Evolutionary conservation across 1,140 invertebrate genomes (phyloP).

Genomic region (Drosophila lacteicornis): DNA sequence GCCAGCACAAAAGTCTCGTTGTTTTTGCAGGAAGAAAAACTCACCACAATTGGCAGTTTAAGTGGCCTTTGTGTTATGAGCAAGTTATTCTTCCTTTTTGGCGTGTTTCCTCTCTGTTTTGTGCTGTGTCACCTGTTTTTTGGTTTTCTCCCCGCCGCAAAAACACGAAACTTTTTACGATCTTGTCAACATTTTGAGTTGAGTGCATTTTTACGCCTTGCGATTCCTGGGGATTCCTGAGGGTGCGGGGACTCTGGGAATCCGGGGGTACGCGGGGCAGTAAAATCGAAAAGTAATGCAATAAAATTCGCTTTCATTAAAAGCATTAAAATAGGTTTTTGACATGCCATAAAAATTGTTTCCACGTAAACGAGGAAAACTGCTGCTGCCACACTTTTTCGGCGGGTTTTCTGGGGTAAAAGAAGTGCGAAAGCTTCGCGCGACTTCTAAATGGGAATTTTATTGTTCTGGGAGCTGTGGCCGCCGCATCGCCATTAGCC

Average conservation of each 20-base stretch:
- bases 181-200: slow-evolving; percentile 80
- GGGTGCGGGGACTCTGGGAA: background rate
- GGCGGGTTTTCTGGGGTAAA: too few species aligned
- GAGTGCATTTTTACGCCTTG: slow-evolving; percentile 77
- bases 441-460: slow-evolving; percentile 77
- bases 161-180: slow-evolving; percentile 65
- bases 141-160: slow-evolving; percentile 8
- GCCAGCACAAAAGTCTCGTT: slow-evolving; percentile 53
- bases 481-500: slow-evolving; percentile 72
- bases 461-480: slow-evolving; percentile 79
- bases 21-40: slow-evolving; percentile 37
- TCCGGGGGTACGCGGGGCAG: slow-evolving; percentile 27
- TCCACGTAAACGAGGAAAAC: slow-evolving; percentile 75
- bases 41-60: slow-evolving; percentile 75
- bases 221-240: background rate
- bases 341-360: slow-evolving; percentile 83
- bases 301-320: slow-evolving; percentile 83
- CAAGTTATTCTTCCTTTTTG: slow-evolving; percentile 26
- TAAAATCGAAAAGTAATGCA: slow-evolving; percentile 83
- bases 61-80: slow-evolving; percentile 67
- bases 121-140: slow-evolving; percentile 79
- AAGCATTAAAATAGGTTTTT: slow-evolving; percentile 84
- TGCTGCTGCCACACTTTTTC: slow-evolving; percentile 66
- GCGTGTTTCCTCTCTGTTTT: slow-evolving; percentile 30
- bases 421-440: slow-evolving; percentile 53